Evolutionary conservation across 2,797 vertebrate species (phyloP), one percentile per base, ranked within the genome.

Genomic region (Bryconaethiops microstoma): DNA sequence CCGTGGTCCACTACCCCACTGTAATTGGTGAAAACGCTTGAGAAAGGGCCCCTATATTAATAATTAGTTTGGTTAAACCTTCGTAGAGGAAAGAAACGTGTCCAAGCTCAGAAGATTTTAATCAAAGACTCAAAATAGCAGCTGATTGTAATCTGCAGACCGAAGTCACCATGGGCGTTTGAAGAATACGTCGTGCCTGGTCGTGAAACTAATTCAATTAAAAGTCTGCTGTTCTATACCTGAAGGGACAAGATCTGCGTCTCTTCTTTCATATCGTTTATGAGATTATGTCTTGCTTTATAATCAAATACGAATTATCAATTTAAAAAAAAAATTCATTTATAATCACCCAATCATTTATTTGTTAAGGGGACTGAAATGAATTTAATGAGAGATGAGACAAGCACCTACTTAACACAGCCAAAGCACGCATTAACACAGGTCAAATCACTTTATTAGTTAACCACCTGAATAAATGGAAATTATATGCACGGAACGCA

Each of bases 91-190:
- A 89, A 90, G 88, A 84, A 89, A 83, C 91, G 88, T 89, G 93
- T 92, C 91, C 88, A 92, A 93, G 89, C 87, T 91, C 89, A 88
- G 88, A 88, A 91, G 94, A 94, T 93, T 94, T 94, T 94, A 94
- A 94, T 94, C 92, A 93, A 94, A 93, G 89, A 88, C 88, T 93
- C 92, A 93, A 94, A 92, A 93, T 91, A 93, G 92, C 91, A 91
- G 88, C 92, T 93, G 94, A 94, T 95, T 93, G 91, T 93, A 94
- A 95, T 95, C 94, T 90, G 91, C 91, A 92, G 90, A 93, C 91
- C 91, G 87, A 94, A 94, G 93, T 94, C 93, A 94, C 92, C 91
- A 90, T 92, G 91, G 92, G 92, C 93, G 93, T 93, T 94, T 93
- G 92, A 94, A 94, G 92, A 94, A 92, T 90, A 88, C 91, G 89